These are phyloP conservation scores for Agrypnia vestita DNA, from an alignment of 1,140 invertebrate species.

Conservation along the genomic window DNA sequence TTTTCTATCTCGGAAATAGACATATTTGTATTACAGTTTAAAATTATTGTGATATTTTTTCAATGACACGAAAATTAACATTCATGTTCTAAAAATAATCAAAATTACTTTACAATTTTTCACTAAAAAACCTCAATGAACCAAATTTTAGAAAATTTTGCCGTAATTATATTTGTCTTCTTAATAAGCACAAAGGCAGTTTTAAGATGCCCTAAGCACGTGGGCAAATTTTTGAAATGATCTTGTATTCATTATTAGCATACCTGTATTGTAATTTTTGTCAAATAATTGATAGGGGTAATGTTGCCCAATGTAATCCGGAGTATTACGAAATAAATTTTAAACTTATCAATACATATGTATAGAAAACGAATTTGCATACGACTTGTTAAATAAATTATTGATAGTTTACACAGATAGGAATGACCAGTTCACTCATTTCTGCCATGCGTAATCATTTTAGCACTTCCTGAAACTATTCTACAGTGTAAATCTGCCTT, in stretches of 20 bases:
- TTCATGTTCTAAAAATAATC: slow-evolving; percentile 16
- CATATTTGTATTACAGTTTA: no score
- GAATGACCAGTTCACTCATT: not conserved
- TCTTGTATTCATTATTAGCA: not conserved
- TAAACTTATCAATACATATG: slow-evolving; percentile 5
- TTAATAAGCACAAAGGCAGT: not conserved
- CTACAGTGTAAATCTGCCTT: slow-evolving; percentile 1
- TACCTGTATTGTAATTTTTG: slow-evolving; percentile 5
- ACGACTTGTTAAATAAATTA: slow-evolving; percentile 1
- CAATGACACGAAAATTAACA: slow-evolving; percentile 1
- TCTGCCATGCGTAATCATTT: not conserved
- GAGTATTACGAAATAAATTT: slow-evolving; percentile 23
- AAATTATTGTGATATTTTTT: not conserved
- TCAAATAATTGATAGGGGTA: slow-evolving; percentile 7
- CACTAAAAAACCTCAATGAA: no score
- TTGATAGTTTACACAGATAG: slow-evolving; percentile 11
- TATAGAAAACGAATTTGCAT: slow-evolving; percentile 8
- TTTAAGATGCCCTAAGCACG: not conserved
- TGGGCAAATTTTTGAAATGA: slow-evolving; percentile 18
- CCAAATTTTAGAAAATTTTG: no score
- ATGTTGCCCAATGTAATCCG: not conserved
- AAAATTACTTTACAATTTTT: not conserved
- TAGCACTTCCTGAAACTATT: slow-evolving; percentile 1
- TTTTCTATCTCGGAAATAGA: no score
- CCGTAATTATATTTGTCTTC: not conserved